Base-by-base conservation (phyloP, 2,113 vertebrate species). In the Tympanuchus pallidicinctus region DNA sequence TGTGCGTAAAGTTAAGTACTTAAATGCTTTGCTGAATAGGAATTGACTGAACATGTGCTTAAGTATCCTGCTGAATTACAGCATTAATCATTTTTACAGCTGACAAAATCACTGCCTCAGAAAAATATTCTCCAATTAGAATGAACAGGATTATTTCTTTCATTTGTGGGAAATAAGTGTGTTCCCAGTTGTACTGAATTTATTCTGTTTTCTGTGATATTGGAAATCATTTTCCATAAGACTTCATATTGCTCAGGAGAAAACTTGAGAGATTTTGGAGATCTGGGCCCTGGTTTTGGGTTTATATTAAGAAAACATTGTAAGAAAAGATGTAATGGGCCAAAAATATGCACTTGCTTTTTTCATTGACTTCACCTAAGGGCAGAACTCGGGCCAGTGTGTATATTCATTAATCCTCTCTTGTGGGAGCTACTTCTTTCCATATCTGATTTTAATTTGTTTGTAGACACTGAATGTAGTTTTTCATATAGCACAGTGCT, bases 51-150 rank as follows among this genome's bases (percentile, higher is more conserved):
- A 94, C 96, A 97, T 96, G 96, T 97, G 96, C 94, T 94, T 97
- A 96, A 97, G 95, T 92, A 96, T 95, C 96, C 90, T 61, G 76
- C 85, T 91, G 89, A 96, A 95, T 95, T 94, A 75, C 79, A 56
- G 88, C 80, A 94, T 97, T 97, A 97, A 96, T 96, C 96, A 97
- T 94, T 96, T 97, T 97, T 96, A 96, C 93, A 94, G 88, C 96
- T 93, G 90, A 94, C 94, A 97, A 94, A 97, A 97, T 95, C 96
- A 95, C 90, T 94, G 95, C 95, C 93, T 93, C 92, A 91, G 95
- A 97, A 97, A 97, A 97, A 97, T 95, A 97, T 97, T 94, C 94
- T 95, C 90, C 96, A 94, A 96, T 97, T 97, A 96, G 92, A 95
- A 95, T 42, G 88, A 95, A 60, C 6, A 0, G 88, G 95, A 97